These are phyloP conservation scores for Pemphigus obesinymphae DNA, from an alignment of 1,140 invertebrate genomes.

Conservation along the genomic window DNA sequence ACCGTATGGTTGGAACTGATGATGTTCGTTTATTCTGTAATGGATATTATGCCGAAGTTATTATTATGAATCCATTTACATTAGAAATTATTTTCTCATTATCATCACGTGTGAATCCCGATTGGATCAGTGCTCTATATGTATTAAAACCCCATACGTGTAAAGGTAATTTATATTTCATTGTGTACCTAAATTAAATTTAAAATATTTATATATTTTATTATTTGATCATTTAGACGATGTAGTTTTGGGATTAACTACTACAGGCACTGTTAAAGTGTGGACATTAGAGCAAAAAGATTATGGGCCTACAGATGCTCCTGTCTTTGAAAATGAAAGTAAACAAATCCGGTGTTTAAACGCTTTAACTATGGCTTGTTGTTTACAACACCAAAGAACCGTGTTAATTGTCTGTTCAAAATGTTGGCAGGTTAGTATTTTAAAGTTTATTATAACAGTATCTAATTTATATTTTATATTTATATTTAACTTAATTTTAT, in stretches of 20 bases:
- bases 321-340: conserved; percentile 94
- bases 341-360: conserved; percentile 93
- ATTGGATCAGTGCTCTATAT: conserved; percentile 96
- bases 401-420: conserved; percentile 94
- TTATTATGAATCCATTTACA: conserved; percentile 94
- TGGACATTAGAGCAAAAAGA: conserved; percentile 89
- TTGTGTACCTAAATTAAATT: not conserved
- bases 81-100: conserved; percentile 87
- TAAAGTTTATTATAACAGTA: too few species aligned
- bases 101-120: conserved; percentile 91
- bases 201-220: not conserved
- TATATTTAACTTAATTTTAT: conserved; percentile 42
- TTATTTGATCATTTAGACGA: conserved; percentile 66
- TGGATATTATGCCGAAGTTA: conserved; percentile 95
- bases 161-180: conserved; percentile 57
- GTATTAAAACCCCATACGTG: conserved; percentile 81
- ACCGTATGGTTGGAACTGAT: conserved; percentile 72
- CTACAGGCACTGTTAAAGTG: conserved; percentile 94
- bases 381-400: conserved; percentile 90
- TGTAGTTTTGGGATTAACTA: conserved; percentile 91
- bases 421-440: conserved; percentile 85
- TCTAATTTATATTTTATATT: not conserved
- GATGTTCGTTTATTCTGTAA: conserved; percentile 85
- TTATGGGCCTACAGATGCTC: conserved; percentile 60
- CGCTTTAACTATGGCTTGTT: conserved; percentile 88